Conservation (phyloP, 1,140 invertebrate genomes). For the Andricus grossulariae region DNA sequence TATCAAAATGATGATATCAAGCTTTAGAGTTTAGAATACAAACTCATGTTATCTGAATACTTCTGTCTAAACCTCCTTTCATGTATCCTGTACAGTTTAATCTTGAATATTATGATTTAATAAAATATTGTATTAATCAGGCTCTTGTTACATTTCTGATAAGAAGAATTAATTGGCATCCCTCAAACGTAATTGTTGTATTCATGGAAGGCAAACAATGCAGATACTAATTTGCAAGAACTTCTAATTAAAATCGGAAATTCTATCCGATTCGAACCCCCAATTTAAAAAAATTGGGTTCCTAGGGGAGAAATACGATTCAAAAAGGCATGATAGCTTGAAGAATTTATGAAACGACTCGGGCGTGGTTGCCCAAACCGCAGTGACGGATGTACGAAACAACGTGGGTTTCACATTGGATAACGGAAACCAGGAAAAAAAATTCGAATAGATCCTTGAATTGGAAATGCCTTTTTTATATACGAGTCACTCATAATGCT, state of each 20-base stretch:
- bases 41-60: not conserved
- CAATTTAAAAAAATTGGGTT: no score
- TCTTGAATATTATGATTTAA: not conserved
- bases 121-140: no score
- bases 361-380: slow-evolving; percentile 8
- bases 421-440: not conserved
- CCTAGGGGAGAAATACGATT: no score
- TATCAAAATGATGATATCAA: slow-evolving; percentile 11
- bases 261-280: no score
- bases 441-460: not conserved
- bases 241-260: no score
- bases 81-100: not conserved
- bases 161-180: no score
- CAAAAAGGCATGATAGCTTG: not conserved
- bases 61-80: slow-evolving; percentile 7
- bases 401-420: slow-evolving; percentile 7
- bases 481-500: not conserved
- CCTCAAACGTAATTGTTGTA: no score
- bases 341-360: slow-evolving; percentile 23
- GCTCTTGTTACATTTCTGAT: no score
- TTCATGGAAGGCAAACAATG: no score
- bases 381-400: slow-evolving; percentile 21
- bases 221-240: no score
- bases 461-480: no score
- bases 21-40: not conserved